These are phyloP conservation scores for Ceyx margarethae DNA, from an alignment of 2,113 vertebrate species.

Conservation along the genomic window DNA sequence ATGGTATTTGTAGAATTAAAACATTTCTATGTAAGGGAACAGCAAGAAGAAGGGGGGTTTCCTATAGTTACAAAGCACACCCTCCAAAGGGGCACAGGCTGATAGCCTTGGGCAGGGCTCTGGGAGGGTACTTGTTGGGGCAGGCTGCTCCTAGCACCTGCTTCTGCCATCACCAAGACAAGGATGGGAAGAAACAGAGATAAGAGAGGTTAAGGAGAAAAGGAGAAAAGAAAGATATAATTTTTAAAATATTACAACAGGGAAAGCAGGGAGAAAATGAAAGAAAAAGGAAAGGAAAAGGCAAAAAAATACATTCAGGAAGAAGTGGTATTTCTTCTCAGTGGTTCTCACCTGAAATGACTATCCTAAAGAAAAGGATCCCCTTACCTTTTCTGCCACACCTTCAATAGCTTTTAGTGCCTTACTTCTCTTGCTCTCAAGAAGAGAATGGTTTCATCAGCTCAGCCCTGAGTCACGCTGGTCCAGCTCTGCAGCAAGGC, in stretches of 20 bases:
- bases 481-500: background rate
- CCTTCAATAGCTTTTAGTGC: background rate
- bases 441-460: background rate
- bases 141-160: background rate
- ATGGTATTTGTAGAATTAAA: slow-evolving; percentile 54
- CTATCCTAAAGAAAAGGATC: background rate
- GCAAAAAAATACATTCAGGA: background rate
- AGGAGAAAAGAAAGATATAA: background rate
- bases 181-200: background rate
- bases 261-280: background rate
- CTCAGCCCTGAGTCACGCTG: background rate
- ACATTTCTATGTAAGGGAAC: slow-evolving; percentile 43
- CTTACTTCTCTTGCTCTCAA: background rate
- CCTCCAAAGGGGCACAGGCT: background rate
- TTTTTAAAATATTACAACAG: background rate
- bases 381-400: background rate
- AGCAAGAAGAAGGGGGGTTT: slow-evolving; percentile 29
- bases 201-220: background rate
- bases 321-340: background rate
- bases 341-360: background rate
- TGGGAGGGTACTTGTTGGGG: background rate
- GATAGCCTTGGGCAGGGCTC: background rate
- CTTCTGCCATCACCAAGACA: background rate
- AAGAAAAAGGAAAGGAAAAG: background rate
- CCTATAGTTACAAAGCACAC: background rate